Conservation (phyloP, 2,888 invertebrate species). For the Lasioglossum oenotherae region DNA sequence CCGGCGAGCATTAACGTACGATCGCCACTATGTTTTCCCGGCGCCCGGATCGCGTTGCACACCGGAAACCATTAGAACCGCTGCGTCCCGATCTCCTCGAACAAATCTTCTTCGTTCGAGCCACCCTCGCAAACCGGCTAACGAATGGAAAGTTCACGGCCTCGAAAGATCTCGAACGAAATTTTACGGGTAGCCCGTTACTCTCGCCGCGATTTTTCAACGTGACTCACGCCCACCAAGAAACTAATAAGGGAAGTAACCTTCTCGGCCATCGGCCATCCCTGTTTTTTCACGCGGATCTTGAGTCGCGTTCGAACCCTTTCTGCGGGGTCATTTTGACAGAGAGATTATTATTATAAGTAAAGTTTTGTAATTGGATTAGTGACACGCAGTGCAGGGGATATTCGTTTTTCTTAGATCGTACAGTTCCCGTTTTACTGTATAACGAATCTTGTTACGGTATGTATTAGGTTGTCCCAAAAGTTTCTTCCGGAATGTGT, state of each 20-base stretch:
- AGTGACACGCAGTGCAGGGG: no score
- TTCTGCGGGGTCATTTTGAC: slow-evolving; percentile 3
- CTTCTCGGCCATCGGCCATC: background rate
- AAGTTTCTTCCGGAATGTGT: no score
- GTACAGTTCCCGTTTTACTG: no score
- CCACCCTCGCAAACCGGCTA: slow-evolving; percentile 10
- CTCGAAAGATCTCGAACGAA: slow-evolving; percentile 29
- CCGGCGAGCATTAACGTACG: slow-evolving; percentile 61
- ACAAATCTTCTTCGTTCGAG: slow-evolving; percentile 52
- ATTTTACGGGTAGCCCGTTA: slow-evolving; percentile 45
- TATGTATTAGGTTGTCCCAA: no score
- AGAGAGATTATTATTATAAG: background rate
- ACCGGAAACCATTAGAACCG: slow-evolving; percentile 38
- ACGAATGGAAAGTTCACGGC: slow-evolving; percentile 45
- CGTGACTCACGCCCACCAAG: slow-evolving; percentile 34
- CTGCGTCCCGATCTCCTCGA: slow-evolving; percentile 30
- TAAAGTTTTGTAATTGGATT: no score
- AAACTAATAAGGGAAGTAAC: slow-evolving; percentile 44
- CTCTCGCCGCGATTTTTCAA: slow-evolving; percentile 45
- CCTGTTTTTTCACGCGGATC: background rate
- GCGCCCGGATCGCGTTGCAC: slow-evolving; percentile 35
- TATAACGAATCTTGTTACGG: no score
- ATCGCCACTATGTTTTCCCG: slow-evolving; percentile 52
- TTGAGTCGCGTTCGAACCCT: background rate
- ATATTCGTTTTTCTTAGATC: no score